Base-by-base conservation (phyloP, 2,797 vertebrate species). In the Yasuhikotakia modesta region DNA sequence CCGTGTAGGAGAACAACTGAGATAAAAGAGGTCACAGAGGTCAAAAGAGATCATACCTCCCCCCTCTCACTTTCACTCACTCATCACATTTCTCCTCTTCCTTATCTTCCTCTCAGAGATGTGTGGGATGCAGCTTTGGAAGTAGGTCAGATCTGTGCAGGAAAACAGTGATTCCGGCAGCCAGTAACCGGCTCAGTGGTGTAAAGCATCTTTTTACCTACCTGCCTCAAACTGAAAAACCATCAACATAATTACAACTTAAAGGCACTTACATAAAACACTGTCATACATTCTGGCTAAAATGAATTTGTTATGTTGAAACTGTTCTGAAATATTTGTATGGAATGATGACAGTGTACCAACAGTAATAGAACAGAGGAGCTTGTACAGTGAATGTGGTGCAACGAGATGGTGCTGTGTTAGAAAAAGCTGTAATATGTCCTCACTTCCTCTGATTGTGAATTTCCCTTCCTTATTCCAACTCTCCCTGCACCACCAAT, bases 131-230 rank as follows among this genome's bases (percentile, higher is more conserved):
- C 71, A 76, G 74, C 80, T 70, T 83, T 82, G 71, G 78, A 87
- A 85, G 73, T 87, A 85, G 85, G 87, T 86, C 86, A 86, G 82
- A 81, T 83, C 72, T 70, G 65, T 79, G 78, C 46, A 50, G 72
- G 52, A 79, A 86, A 82, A 80, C 78, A 55, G 45, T 76, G 32
- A 73, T 80, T 73, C 82, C 74, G 67, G 63, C 43, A 83, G 24
- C 74, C 77, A 77, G 35, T 12, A 79, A 73, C 46, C 66, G 68
- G 50, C 66, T 32, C 61, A 70, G 53, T 66, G 57, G 68, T 73
- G 55, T 70, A 16, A 27, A 78, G 66, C 1, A 4, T 71, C 63
- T 79, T 72, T 73, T 81, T 52, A 72, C 50, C 57, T 76, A 17
- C 13, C 39, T 43, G 58, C 69, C 24, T 58, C 27, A 52, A 70